phyloP scores from a whole-genome alignment of 2,888 invertebrate genomes.

The Eupeodes latifasciatus region DNA sequence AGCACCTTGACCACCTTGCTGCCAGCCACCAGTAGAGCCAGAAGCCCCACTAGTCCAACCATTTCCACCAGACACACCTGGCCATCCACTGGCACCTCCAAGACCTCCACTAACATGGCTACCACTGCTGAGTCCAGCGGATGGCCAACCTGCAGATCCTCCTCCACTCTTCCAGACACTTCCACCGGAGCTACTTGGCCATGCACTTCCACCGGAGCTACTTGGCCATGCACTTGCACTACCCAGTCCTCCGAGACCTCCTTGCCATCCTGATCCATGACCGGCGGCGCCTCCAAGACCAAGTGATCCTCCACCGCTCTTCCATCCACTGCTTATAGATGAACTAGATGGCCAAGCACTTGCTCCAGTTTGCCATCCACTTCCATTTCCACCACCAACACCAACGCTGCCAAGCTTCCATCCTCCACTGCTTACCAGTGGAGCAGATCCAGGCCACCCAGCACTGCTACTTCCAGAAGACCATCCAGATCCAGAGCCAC shows the following conservation, averaged over 20 bases:
- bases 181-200: slow-evolving; percentile 40
- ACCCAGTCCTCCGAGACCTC: slow-evolving; percentile 58
- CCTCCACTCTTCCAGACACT: slow-evolving; percentile 49
- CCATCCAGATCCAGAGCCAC: slow-evolving; percentile 61
- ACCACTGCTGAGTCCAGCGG: slow-evolving; percentile 69
- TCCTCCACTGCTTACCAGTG: slow-evolving; percentile 54
- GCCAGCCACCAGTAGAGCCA: slow-evolving; percentile 42
- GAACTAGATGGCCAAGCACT: slow-evolving; percentile 63
- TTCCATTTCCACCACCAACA: slow-evolving; percentile 63
- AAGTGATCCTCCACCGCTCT: slow-evolving; percentile 20
- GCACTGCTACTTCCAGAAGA: slow-evolving; percentile 30
- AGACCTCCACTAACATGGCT: slow-evolving; percentile 60
- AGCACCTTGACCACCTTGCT: slow-evolving; percentile 55
- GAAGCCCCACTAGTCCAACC: slow-evolving; percentile 25
- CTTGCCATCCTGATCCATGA: slow-evolving; percentile 71
- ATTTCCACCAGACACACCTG: slow-evolving; percentile 77
- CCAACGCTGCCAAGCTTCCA: slow-evolving; percentile 46
- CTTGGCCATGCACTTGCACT: slow-evolving; percentile 38
- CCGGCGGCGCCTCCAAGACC: slow-evolving; percentile 71
- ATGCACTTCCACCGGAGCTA: not conserved
- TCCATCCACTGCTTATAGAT: slow-evolving; percentile 7
- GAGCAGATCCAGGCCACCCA: slow-evolving; percentile 53
- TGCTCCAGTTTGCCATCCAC: slow-evolving; percentile 63
- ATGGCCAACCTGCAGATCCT: slow-evolving; percentile 48
- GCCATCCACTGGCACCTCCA: slow-evolving; percentile 38